phyloP scores from a whole-genome alignment of 2,113 vertebrate species.

The Rhineura floridana region DNA sequence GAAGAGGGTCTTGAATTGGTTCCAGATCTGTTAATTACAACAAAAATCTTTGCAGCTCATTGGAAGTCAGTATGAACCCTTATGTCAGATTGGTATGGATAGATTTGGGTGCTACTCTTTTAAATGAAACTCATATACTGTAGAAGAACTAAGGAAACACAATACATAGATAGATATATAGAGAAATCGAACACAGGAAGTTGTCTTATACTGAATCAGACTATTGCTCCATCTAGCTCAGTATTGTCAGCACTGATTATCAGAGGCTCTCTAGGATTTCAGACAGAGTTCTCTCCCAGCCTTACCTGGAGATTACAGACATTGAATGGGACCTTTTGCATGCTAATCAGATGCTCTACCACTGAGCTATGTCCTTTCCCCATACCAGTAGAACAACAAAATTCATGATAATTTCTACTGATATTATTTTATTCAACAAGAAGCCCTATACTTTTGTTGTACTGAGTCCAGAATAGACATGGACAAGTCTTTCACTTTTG shows the following conservation, averaged over 20 bases:
- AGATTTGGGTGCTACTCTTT: not conserved
- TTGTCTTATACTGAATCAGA: too few relatives aligned
- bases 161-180: not conserved
- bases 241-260: too few relatives aligned
- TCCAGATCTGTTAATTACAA: not conserved
- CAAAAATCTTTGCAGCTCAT: not conserved
- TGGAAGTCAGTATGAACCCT: not conserved
- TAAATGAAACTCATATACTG: not conserved
- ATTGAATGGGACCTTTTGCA: too few relatives aligned
- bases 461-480: too few relatives aligned
- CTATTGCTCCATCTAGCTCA: too few relatives aligned
- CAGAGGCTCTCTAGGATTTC: too few relatives aligned
- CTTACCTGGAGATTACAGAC: too few relatives aligned
- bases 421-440: not conserved
- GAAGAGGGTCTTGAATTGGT: not conserved
- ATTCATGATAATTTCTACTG: not conserved
- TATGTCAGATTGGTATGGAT: not conserved
- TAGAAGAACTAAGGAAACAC: not conserved
- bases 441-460: not conserved
- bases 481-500: too few relatives aligned
- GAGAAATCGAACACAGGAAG: not conserved
- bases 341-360: too few relatives aligned
- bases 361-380: too few relatives aligned
- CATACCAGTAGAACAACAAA: not conserved
- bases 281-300: too few relatives aligned